phyloP scores from a whole-genome alignment of 2,888 invertebrate species.

The Synanthedon formicaeformis region DNA sequence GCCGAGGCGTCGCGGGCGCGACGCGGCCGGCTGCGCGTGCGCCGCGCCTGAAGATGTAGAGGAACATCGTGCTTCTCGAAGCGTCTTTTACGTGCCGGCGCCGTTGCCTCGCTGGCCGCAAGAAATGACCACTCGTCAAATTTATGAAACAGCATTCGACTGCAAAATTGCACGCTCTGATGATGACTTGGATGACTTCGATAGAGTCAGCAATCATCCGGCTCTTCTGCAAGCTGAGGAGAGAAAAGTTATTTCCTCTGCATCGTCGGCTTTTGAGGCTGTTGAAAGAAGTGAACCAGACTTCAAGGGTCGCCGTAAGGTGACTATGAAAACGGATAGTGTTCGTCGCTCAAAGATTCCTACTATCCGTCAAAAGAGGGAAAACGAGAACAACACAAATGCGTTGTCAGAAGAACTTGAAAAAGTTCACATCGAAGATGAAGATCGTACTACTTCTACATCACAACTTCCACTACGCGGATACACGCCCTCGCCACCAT shows the following conservation, averaged over 20 bases:
- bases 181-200: conserved; percentile 84
- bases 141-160: conserved; percentile 92
- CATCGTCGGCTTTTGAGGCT: conserved; percentile 63
- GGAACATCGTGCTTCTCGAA: conserved; percentile 73
- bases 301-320: conserved; percentile 70
- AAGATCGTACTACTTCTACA: conserved; percentile 64
- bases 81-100: conserved; percentile 78
- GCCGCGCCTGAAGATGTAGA: conserved; percentile 78
- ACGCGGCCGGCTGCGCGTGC: conserved; percentile 80
- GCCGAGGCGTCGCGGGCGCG: conserved; percentile 75
- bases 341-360: conserved; percentile 72
- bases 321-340: conserved; percentile 67
- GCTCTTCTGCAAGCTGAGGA: conserved; percentile 73
- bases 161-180: conserved; percentile 86
- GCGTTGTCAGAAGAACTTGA: conserved; percentile 68
- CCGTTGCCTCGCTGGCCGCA: conserved; percentile 74
- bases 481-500: conserved; percentile 85
- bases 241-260: conserved; percentile 59
- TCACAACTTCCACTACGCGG: conserved; percentile 76
- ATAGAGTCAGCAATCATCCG: conserved; percentile 84
- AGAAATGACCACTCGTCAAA: conserved; percentile 76
- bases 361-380: conserved; percentile 66
- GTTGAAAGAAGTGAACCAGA: conserved; percentile 62
- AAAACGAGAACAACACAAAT: conserved; percentile 51
- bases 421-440: conserved; percentile 74